Percentiles rank a stretch among this genome's conserved stretches.
Evolutionary conservation across 1,140 invertebrate genomes (phyloP).

Genomic region (Drosophila erecta): DNA sequence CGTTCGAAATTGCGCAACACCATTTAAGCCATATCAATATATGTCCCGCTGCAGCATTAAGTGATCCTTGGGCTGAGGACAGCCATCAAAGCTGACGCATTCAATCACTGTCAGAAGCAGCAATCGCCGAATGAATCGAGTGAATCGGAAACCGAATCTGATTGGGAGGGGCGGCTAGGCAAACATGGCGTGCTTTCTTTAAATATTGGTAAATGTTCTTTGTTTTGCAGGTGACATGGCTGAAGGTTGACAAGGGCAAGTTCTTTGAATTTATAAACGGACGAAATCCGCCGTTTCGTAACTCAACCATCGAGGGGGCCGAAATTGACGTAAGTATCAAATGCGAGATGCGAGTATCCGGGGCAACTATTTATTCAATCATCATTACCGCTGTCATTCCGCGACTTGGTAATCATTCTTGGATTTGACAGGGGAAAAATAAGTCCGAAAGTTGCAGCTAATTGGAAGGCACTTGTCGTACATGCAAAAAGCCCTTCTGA

Average conservation of each 20-base stretch:
- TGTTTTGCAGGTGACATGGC: slow-evolving; percentile 87
- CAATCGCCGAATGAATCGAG: neutral
- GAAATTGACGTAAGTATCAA: slow-evolving; percentile 89
- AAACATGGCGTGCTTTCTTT: slow-evolving; percentile 41
- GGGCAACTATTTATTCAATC: slow-evolving; percentile 38
- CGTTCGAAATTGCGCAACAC: slow-evolving; percentile 24
- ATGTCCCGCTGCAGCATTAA: slow-evolving; percentile 21
- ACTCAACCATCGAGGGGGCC: slow-evolving; percentile 88
- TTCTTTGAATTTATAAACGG: slow-evolving; percentile 92
- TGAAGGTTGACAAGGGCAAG: slow-evolving; percentile 89
- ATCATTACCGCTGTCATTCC: slow-evolving; percentile 25
- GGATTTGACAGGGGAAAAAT: slow-evolving; percentile 13
- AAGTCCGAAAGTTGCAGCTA: slow-evolving; percentile 29
- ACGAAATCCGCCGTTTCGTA: slow-evolving; percentile 89
- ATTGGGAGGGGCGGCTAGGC: neutral
- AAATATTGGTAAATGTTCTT: slow-evolving; percentile 54
- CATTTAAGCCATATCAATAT: slow-evolving; percentile 19
- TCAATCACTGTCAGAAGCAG: slow-evolving; percentile 72
- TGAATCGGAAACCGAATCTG: neutral
- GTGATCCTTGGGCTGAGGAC: slow-evolving; percentile 11
- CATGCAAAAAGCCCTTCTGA: neutral
- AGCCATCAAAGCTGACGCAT: slow-evolving; percentile 42
- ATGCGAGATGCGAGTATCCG: neutral
- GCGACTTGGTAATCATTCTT: slow-evolving; percentile 15
- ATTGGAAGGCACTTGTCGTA: slow-evolving; percentile 21